Conservation (phyloP, 2,888 invertebrate species). For the Pterostichus madidus region DNA sequence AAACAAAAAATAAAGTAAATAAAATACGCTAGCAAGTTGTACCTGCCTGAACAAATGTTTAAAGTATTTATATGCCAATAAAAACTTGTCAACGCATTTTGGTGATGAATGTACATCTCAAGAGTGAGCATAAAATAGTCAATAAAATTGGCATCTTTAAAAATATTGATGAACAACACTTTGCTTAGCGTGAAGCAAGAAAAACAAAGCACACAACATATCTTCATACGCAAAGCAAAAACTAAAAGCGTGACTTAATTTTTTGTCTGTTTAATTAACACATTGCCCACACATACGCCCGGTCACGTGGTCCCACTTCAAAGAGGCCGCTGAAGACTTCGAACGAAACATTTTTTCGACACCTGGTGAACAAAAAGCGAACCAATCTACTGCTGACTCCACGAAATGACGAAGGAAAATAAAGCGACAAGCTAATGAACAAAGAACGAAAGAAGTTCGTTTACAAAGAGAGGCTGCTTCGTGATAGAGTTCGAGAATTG, state of each 20-base stretch:
- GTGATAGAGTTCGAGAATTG: too few species aligned
- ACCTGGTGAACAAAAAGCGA: slow-evolving; percentile 26
- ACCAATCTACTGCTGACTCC: slow-evolving; percentile 33
- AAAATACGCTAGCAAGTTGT: too few species aligned
- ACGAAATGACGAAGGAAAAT: slow-evolving; percentile 39
- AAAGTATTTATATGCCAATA: too few species aligned
- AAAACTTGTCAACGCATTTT: too few species aligned
- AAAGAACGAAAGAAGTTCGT: slow-evolving; percentile 42
- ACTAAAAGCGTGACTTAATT: slow-evolving; percentile 60
- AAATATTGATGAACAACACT: too few species aligned
- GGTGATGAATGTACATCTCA: too few species aligned
- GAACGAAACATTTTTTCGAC: slow-evolving; percentile 58
- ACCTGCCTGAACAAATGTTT: too few species aligned
- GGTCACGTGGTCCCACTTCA: slow-evolving; percentile 38
- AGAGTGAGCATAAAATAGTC: too few species aligned
- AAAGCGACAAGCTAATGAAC: slow-evolving; percentile 48
- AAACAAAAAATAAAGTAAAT: too few species aligned
- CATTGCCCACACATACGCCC: slow-evolving; percentile 59
- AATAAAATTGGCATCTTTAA: too few species aligned
- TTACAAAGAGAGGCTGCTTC: slow-evolving; percentile 9
- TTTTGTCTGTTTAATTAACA: slow-evolving; percentile 65
- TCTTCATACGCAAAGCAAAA: slow-evolving; percentile 51
- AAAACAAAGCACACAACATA: slow-evolving; percentile 24
- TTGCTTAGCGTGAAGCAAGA: not conserved
- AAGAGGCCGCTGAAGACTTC: slow-evolving; percentile 43